Evolutionary conservation across 92 coral and sea anemone species (phyloP).

Genomic region (Chrysogorgia sp.): DNA sequence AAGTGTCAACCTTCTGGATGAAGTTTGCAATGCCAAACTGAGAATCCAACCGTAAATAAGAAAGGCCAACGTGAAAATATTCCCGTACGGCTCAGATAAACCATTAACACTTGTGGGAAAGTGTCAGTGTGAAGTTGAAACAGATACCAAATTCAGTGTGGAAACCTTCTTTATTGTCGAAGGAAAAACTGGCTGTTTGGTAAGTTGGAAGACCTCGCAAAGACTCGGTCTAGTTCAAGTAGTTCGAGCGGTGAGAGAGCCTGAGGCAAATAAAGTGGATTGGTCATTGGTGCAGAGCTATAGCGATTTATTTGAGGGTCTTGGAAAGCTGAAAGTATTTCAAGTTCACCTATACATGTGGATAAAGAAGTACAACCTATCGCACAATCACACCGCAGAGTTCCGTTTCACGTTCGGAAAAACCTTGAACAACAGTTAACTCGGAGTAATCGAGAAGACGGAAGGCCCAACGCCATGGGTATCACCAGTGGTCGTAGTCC

Average conservation of each 20-base stretch:
- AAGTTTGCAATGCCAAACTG: conserved; percentile 4
- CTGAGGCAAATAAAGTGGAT: conserved; percentile 9
- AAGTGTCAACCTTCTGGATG: conserved; percentile 32
- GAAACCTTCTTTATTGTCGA: conserved; percentile 43
- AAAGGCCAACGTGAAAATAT: conserved; percentile 18
- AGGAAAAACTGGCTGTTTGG: conserved; percentile 34
- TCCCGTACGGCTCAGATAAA: conserved; percentile 23
- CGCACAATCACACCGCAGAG: conserved; percentile 58
- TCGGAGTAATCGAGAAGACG: too few species aligned
- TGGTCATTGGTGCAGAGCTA: conserved; percentile 35
- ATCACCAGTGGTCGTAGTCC: too few species aligned
- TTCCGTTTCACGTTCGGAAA: conserved; percentile 61
- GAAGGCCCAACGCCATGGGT: too few species aligned
- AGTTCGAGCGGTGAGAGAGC: conserved; percentile 15
- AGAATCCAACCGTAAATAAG: conserved; percentile 16
- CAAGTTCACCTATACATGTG: conserved; percentile 62
- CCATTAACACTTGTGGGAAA: conserved; percentile 36
- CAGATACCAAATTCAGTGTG: conserved; percentile 23
- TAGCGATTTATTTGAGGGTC: conserved; percentile 53
- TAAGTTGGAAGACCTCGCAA: conserved; percentile 48
- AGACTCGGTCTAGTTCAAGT: conserved; percentile 40
- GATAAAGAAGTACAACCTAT: conserved; percentile 58
- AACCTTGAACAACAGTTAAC: conserved; percentile 54
- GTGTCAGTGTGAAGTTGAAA: conserved; percentile 42
- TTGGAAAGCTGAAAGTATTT: conserved; percentile 64